Conservation (phyloP, 1,140 invertebrate genomes). For the Panagrolaimus sp. region DNA sequence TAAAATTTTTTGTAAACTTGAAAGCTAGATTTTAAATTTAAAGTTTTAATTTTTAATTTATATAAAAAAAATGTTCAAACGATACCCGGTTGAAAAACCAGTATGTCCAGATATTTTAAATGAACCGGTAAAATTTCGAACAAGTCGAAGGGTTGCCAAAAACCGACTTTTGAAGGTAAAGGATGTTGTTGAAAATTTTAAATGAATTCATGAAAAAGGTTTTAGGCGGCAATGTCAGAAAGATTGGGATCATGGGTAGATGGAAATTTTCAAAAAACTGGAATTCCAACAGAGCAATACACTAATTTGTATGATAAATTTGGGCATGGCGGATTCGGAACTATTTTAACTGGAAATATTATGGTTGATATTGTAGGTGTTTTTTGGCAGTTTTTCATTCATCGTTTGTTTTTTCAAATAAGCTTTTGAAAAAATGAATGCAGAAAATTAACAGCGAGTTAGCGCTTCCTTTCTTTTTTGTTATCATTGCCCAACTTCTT, state of each 20-base stretch:
- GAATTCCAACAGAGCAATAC: constrained; percentile 20
- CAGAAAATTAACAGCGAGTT: too few relatives aligned
- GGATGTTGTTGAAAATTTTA: background rate
- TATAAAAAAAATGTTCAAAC: background rate
- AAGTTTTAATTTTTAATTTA: too few relatives aligned
- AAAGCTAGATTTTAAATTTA: too few relatives aligned
- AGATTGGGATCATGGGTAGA: background rate
- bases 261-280: constrained; percentile 4
- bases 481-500: too few relatives aligned
- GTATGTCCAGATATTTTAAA: background rate
- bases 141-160: constrained; percentile 6
- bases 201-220: background rate
- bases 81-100: background rate
- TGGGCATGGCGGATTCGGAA: constrained; percentile 31
- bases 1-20: too few relatives aligned
- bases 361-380: constrained; percentile 19
- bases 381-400: background rate
- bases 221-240: constrained; percentile 26
- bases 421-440: too few relatives aligned
- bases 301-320: constrained; percentile 30
- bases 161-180: constrained; percentile 22
- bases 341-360: constrained; percentile 30
- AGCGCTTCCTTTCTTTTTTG: too few relatives aligned
- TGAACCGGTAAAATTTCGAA: background rate
- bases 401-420: too few relatives aligned